Conservation (phyloP, 2,888 invertebrate genomes). For the Agapetus fuscipes region DNA sequence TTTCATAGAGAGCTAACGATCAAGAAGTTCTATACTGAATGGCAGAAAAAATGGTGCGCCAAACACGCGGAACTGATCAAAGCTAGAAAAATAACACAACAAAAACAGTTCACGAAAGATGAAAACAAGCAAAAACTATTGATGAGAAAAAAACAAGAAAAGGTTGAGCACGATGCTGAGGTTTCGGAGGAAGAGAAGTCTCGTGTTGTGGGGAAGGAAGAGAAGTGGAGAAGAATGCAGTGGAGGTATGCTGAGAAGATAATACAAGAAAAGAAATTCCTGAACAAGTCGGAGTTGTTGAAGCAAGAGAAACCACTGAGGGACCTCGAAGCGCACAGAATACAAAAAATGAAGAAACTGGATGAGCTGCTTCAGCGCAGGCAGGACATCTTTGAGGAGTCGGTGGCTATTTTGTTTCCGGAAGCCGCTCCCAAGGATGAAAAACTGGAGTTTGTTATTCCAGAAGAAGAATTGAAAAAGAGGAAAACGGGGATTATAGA, state of each 20-base stretch:
- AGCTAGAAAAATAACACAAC: slow-evolving; percentile 30
- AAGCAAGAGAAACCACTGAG: slow-evolving; percentile 51
- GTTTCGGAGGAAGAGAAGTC: slow-evolving; percentile 29
- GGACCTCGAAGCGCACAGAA: slow-evolving; percentile 47
- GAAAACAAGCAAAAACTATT: slow-evolving; percentile 3
- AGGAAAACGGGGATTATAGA: slow-evolving; percentile 33
- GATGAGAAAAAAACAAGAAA: background rate
- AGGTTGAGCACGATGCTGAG: background rate
- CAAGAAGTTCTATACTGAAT: slow-evolving; percentile 41
- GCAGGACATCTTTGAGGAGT: slow-evolving; percentile 55
- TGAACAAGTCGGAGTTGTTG: slow-evolving; percentile 49
- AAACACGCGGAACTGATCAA: slow-evolving; percentile 33
- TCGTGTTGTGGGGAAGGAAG: slow-evolving; percentile 37
- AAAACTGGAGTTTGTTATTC: slow-evolving; percentile 34
- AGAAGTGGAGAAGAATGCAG: slow-evolving; percentile 54
- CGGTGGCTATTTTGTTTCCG: slow-evolving; percentile 51
- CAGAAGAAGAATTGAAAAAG: slow-evolving; percentile 35
- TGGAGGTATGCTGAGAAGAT: slow-evolving; percentile 54
- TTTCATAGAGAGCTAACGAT: slow-evolving; percentile 44
- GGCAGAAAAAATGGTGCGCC: slow-evolving; percentile 53
- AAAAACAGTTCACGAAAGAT: slow-evolving; percentile 1
- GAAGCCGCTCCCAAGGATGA: slow-evolving; percentile 45
- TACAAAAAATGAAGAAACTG: slow-evolving; percentile 48
- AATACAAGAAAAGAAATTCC: slow-evolving; percentile 53
- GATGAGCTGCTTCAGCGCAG: slow-evolving; percentile 47